Percentiles rank a stretch among this genome's conserved stretches.
Conservation (phyloP, 2,888 invertebrate genomes). For the Craniophora ligustri region DNA sequence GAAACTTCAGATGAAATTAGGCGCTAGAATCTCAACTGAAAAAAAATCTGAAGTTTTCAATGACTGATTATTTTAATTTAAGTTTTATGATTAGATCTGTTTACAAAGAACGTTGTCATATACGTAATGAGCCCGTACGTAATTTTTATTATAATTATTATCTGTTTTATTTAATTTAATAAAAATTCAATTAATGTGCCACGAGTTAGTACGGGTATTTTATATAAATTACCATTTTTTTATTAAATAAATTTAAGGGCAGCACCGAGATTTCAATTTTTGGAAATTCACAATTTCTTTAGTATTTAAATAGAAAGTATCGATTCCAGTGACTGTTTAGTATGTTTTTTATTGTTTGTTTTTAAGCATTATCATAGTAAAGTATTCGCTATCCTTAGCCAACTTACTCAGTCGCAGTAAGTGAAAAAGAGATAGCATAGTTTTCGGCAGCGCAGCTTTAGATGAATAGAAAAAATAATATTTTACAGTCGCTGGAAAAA, state of each 20-base stretch:
- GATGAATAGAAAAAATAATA: constrained; percentile 5
- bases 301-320: not conserved
- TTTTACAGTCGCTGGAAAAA: constrained; percentile 20
- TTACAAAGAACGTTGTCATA: constrained; percentile 57
- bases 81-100: constrained; percentile 76
- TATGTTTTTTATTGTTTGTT: constrained; percentile 15
- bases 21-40: constrained; percentile 82
- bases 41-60: constrained; percentile 84
- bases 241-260: constrained; percentile 51
- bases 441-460: constrained; percentile 51
- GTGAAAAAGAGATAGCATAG: constrained; percentile 61
- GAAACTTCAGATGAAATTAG: constrained; percentile 81
- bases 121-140: constrained; percentile 68
- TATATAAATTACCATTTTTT: constrained; percentile 67
- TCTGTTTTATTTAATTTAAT: constrained; percentile 59
- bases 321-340: constrained; percentile 25
- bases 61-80: constrained; percentile 78
- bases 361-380: constrained; percentile 34
- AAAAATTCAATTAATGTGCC: constrained; percentile 75
- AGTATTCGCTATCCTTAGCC: constrained; percentile 62
- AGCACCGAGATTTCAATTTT: constrained; percentile 31
- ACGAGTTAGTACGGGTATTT: constrained; percentile 83
- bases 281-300: constrained; percentile 23
- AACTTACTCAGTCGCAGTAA: constrained; percentile 68
- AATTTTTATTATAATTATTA: constrained; percentile 56